Evolutionary conservation across 2,113 vertebrate genomes (phyloP).

Genomic region (Tachysurus vachellii): DNA sequence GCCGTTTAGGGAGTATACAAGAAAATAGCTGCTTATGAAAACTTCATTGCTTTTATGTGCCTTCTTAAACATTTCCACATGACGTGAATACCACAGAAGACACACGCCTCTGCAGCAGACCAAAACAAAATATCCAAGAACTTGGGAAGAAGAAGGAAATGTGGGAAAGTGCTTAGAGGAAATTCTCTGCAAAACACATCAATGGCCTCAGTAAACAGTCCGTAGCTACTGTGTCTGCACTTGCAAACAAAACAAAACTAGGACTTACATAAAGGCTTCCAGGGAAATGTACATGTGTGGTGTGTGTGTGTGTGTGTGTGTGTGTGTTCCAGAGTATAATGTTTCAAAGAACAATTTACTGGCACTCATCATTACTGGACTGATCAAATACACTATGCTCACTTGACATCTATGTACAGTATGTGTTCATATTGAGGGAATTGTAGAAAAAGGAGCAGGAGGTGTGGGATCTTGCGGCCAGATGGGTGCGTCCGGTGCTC

Average conservation of each 20-base stretch:
- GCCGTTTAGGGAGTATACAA: not conserved
- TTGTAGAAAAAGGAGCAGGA: conserved; percentile 8
- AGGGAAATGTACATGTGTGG: not conserved
- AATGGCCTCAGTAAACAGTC: conserved; percentile 3
- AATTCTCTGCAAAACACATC: conserved; percentile 17
- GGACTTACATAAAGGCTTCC: not conserved
- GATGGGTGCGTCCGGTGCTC: conserved; percentile 47
- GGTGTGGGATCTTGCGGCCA: conserved; percentile 32
- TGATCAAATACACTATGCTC: not conserved
- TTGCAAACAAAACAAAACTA: conserved; percentile 10
- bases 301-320: not conserved
- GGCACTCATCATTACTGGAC: conserved; percentile 2
- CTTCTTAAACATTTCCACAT: conserved; percentile 19
- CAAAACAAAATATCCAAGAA: conserved; percentile 10
- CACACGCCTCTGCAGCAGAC: not conserved
- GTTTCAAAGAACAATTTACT: not conserved
- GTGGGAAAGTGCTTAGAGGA: conserved; percentile 39
- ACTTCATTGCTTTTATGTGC: not conserved
- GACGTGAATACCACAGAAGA: conserved; percentile 4
- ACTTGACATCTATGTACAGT: not conserved
- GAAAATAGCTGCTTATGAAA: not conserved
- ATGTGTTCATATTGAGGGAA: not conserved
- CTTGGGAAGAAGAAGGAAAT: not conserved
- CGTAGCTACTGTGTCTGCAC: not conserved
- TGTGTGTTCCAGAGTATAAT: not conserved